These are phyloP conservation scores for Heliothis peltigera DNA, from an alignment of 2,888 invertebrate species.

Conservation along the genomic window DNA sequence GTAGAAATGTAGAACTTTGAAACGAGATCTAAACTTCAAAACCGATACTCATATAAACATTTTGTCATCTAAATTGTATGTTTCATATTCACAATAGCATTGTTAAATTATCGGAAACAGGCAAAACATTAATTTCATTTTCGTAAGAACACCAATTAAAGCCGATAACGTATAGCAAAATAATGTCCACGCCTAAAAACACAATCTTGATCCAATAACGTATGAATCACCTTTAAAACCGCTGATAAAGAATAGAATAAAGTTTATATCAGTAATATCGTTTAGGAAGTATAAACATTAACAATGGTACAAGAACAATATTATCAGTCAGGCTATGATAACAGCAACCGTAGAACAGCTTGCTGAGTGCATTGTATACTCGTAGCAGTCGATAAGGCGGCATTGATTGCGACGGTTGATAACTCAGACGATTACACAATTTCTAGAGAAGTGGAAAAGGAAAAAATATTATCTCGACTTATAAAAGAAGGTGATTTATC, in stretches of 20 bases:
- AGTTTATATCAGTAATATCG: slow-evolving; percentile 34
- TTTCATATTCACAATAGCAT: background rate
- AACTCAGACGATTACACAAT: slow-evolving; percentile 15
- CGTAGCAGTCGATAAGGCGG: slow-evolving; percentile 33
- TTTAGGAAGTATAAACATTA: slow-evolving; percentile 54
- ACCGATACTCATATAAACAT: no score
- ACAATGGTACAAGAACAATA: slow-evolving; percentile 42
- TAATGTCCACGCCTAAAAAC: slow-evolving; percentile 24
- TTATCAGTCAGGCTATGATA: slow-evolving; percentile 52
- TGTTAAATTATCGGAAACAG: slow-evolving; percentile 2
- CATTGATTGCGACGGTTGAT: slow-evolving; percentile 27
- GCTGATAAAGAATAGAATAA: slow-evolving; percentile 34
- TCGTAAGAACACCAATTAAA: slow-evolving; percentile 16
- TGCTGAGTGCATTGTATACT: slow-evolving; percentile 40
- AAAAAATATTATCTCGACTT: slow-evolving; percentile 18
- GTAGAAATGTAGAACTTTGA: background rate
- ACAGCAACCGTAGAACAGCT: slow-evolving; percentile 18
- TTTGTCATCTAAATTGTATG: background rate
- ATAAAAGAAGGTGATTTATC: slow-evolving; percentile 6
- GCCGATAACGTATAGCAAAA: slow-evolving; percentile 28
- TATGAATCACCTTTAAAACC: slow-evolving; percentile 38
- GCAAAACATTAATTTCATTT: slow-evolving; percentile 3
- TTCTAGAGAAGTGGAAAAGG: slow-evolving; percentile 12
- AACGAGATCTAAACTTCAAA: background rate
- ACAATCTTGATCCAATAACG: slow-evolving; percentile 13